phyloP scores from a whole-genome alignment of 2,888 invertebrate species.

The Galeopsomyia nigrocyanea region DNA sequence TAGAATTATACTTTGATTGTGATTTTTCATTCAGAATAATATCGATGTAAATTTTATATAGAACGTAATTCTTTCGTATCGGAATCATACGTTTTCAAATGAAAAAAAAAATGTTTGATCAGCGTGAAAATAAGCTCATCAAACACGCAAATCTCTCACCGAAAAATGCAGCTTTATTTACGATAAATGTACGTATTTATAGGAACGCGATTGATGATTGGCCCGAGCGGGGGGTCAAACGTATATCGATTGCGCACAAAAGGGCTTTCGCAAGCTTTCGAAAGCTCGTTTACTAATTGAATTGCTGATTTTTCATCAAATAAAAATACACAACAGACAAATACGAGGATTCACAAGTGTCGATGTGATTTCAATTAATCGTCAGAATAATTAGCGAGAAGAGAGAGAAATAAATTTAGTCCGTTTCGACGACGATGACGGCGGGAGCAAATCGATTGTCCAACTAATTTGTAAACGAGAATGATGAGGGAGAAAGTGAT shows the following conservation, averaged over 20 bases:
- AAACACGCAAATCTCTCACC: neutral
- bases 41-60: no score
- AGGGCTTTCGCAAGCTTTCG: conserved; percentile 11
- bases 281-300: conserved; percentile 46
- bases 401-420: conserved; percentile 19
- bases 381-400: conserved; percentile 11
- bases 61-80: no score
- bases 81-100: no score
- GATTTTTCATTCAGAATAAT: no score
- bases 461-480: conserved; percentile 2
- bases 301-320: conserved; percentile 36
- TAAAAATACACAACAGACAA: neutral
- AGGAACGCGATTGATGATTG: conserved; percentile 27
- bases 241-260: neutral
- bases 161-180: conserved; percentile 15
- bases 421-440: conserved; percentile 4
- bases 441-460: conserved; percentile 7
- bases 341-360: neutral
- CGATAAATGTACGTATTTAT: conserved; percentile 33
- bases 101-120: conserved; percentile 1
- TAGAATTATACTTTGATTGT: no score
- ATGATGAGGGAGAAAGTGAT: conserved; percentile 35
- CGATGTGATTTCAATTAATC: conserved; percentile 18
- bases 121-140: conserved; percentile 17
- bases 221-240: conserved; percentile 14